A percentile compares a stretch with the other conserved stretches of the same genome.
phyloP scores from a whole-genome alignment of 2,888 invertebrate genomes.

The Ephialtes manifestator region DNA sequence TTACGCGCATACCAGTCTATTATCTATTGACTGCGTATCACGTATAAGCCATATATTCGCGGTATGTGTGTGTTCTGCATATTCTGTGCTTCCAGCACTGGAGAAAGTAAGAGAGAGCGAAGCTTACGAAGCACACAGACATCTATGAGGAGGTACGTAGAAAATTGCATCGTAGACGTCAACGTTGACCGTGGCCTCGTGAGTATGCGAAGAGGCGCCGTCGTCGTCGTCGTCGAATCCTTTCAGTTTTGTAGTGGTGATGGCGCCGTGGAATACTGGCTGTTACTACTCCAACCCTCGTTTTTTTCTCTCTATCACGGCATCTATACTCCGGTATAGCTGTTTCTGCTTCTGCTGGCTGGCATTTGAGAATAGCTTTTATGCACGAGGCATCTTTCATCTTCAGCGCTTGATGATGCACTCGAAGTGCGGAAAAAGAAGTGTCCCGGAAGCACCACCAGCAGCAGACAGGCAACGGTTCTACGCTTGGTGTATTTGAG shows the following conservation, averaged over 20 bases:
- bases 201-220: conserved; percentile 39
- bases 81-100: not conserved
- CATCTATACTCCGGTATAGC: conserved; percentile 25
- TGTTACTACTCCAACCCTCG: conserved; percentile 5
- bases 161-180: conserved; percentile 29
- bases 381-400: conserved; percentile 81
- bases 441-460: conserved; percentile 54
- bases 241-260: conserved; percentile 21
- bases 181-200: conserved; percentile 55
- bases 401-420: conserved; percentile 81
- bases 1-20: conserved; percentile 74
- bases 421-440: conserved; percentile 77
- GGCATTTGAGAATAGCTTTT: conserved; percentile 84
- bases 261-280: conserved; percentile 31
- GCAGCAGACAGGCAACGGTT: not conserved
- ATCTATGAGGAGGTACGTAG: conserved; percentile 17
- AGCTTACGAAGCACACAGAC: conserved; percentile 5
- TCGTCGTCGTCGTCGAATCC: conserved; percentile 63
- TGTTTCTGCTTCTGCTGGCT: conserved; percentile 69
- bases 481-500: conserved; percentile 25
- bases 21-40: conserved; percentile 83
- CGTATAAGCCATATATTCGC: conserved; percentile 54
- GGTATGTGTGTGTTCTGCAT: conserved; percentile 66
- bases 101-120: not conserved
- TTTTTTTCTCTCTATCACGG: conserved; percentile 12